Evolutionary conservation across 2,888 invertebrate genomes (phyloP).

Genomic region (Metallyticus violacea): DNA sequence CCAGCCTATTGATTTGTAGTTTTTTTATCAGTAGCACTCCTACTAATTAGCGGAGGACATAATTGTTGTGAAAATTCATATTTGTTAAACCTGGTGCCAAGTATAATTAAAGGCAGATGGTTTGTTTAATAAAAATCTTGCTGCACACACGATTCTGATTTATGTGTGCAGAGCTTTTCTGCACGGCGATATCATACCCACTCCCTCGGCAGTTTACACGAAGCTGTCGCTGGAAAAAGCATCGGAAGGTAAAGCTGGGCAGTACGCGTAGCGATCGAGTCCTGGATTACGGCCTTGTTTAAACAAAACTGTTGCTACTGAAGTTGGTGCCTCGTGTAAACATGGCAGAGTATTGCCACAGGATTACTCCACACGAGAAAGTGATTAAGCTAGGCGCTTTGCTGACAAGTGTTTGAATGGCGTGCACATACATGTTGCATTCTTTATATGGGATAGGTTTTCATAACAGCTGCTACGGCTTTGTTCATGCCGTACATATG

Average conservation of each 20-base stretch:
- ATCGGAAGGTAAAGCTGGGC: background rate
- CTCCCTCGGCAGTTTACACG: background rate
- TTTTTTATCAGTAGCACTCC: too few species aligned
- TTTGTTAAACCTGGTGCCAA: background rate
- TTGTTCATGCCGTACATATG: too few species aligned
- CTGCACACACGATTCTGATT: background rate
- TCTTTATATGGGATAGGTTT: background rate
- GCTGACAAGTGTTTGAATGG: background rate
- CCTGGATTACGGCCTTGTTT: too few species aligned
- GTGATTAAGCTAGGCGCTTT: background rate
- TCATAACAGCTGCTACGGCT: background rate
- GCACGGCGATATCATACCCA: background rate
- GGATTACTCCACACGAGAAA: background rate
- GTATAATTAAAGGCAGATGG: background rate
- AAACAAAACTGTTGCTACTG: too few species aligned
- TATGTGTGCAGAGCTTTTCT: background rate
- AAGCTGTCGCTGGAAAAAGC: background rate
- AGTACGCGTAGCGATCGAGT: too few species aligned
- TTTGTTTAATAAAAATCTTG: background rate
- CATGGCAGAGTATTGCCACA: background rate
- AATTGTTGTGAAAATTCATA: background rate
- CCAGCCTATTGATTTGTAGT: too few species aligned
- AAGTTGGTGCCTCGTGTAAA: background rate
- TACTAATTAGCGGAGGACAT: too few species aligned
- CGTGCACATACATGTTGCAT: too few species aligned